These are phyloP conservation scores for Molossus molossus DNA, from an alignment of 2,797 vertebrate genomes.

Conservation along the genomic window DNA sequence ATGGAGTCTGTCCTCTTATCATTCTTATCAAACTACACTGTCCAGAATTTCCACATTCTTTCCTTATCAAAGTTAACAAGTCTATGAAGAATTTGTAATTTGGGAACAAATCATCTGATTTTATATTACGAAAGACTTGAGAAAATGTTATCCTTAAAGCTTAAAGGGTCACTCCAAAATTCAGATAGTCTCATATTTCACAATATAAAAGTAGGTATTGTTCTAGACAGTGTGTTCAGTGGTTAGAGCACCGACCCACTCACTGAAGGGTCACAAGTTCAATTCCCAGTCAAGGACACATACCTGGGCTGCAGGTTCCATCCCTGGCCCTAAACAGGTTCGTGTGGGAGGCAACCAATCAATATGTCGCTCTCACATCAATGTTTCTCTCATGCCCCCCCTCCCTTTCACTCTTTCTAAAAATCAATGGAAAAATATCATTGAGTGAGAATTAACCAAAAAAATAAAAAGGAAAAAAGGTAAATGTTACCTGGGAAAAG, in stretches of 20 bases:
- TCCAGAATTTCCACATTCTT: conserved; percentile 16
- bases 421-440: too few relatives aligned
- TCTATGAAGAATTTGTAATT: neutral
- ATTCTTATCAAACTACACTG: neutral
- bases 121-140: neutral
- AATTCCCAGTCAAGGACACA: too few relatives aligned
- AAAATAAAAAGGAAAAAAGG: too few relatives aligned
- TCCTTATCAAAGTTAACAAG: neutral
- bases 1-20: neutral
- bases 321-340: too few relatives aligned
- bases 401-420: neutral
- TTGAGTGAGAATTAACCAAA: too few relatives aligned
- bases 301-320: too few relatives aligned
- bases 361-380: too few relatives aligned
- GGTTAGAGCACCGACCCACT: too few relatives aligned
- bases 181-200: neutral
- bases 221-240: too few relatives aligned
- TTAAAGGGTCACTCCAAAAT: conserved; percentile 31
- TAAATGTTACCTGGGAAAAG: neutral
- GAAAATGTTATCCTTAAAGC: conserved; percentile 44
- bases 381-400: neutral
- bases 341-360: too few relatives aligned
- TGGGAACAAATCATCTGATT: neutral
- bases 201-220: neutral
- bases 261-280: too few relatives aligned